Evolutionary conservation across 1,140 invertebrate genomes (phyloP), one percentile per base, ranked within the genome.

Genomic region (Trissolcus basalis): DNA sequence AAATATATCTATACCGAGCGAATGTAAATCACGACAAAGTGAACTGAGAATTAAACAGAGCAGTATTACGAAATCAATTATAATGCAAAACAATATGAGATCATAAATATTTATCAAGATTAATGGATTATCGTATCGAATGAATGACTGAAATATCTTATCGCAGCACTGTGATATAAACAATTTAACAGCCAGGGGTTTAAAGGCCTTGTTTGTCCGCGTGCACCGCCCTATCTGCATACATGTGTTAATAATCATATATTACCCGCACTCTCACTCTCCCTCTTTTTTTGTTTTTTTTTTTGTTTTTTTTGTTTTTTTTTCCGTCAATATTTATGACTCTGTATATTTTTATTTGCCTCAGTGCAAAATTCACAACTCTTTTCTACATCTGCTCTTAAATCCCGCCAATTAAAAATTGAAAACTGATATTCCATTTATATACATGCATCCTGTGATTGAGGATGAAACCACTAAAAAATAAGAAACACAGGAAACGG

Each of bases 61-160:
- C 50, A 41, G 61, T 10, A 73, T 65, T 73, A 73, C 36, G 61
- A 39, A 73, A 73, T 67, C 70, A 73, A 73, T 73, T 73, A 73
- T 73, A 67, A 73, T 73, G 70, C 70, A 73, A 73, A 73, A 67
- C 70, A 73, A 73, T 65, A 65, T 61, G 61, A 36, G 39, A 60
- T 73, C 61, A 60, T 73, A 73, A 73, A 73, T 73, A 73, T 73
- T 65, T 73, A 73, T 73, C 55, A 54, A 60, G 53, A 73, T 73
- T 73, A 73, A 73, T 73, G 61, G 56, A 73, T 73, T 73, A 73
- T 60, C 55, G 70, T 45, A 67, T 55, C 61, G 58, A 60, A 65
- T 60, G 36, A 73, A 60, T 65, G 61, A 73, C 15, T 54, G 41
- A 60, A 65, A 73, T 73, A 73, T 60, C 61, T 59, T 65, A 73